A percentile compares a stretch with the other conserved stretches of the same genome.
phyloP scores from a whole-genome alignment of 1,140 invertebrate genomes.

The Euborellia annulipes region DNA sequence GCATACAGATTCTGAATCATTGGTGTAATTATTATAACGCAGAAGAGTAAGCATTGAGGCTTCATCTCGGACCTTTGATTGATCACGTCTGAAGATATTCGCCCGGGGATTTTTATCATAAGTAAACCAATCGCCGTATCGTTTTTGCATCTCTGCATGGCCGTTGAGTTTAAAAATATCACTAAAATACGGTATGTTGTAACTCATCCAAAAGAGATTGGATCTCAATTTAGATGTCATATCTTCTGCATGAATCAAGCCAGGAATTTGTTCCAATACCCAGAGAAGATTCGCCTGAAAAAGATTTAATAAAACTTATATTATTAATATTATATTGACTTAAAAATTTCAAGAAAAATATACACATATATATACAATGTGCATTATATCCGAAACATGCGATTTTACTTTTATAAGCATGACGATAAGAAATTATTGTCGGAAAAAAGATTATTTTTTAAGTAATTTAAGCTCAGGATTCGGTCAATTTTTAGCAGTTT shows the following conservation, averaged over 20 bases:
- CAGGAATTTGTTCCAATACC: conserved; percentile 50
- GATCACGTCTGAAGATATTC: conserved; percentile 43
- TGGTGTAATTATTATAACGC: conserved; percentile 56
- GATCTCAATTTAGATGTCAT: conserved; percentile 36
- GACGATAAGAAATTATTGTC: too few species aligned
- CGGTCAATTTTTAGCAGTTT: too few species aligned
- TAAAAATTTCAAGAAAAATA: too few species aligned
- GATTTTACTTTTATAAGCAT: too few species aligned
- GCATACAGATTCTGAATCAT: conserved; percentile 54
- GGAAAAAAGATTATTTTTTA: too few species aligned
- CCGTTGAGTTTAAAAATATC: conserved; percentile 49
- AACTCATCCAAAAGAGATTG: conserved; percentile 52
- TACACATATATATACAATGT: too few species aligned
- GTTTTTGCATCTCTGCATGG: conserved; percentile 32
- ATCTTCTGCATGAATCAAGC: conserved; percentile 27
- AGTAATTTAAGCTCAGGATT: too few species aligned
- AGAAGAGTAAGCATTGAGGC: conserved; percentile 40
- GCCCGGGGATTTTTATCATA: conserved; percentile 46
- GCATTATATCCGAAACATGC: too few species aligned
- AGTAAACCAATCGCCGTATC: conserved; percentile 51
- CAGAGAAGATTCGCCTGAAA: conserved; percentile 35
- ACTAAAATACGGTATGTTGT: conserved; percentile 53
- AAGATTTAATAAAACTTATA: too few species aligned
- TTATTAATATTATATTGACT: too few species aligned
- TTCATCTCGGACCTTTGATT: conserved; percentile 35